Evolutionary conservation across 2,888 invertebrate genomes (phyloP).

Genomic region (Iphiclides podalirius): DNA sequence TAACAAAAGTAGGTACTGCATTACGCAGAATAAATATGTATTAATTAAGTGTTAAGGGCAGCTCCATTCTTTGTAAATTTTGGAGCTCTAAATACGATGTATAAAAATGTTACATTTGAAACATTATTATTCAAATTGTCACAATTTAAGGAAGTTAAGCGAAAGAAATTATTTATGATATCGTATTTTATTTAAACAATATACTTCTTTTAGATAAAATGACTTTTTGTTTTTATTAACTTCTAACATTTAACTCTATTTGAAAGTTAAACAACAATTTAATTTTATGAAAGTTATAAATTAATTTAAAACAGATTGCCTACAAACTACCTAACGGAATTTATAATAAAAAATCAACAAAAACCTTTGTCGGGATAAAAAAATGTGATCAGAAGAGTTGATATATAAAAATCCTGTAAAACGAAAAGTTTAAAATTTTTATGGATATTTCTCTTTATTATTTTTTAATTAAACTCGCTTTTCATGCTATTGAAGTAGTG

Average conservation of each 20-base stretch:
- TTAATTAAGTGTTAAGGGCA: conserved; percentile 10
- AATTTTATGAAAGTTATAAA: too few relatives aligned
- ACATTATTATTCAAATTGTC: conserved; percentile 6
- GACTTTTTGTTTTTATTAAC: background rate
- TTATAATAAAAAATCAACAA: background rate
- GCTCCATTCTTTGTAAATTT: conserved; percentile 8
- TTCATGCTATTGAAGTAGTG: too few relatives aligned
- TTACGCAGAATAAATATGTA: conserved; percentile 5
- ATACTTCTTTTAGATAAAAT: background rate
- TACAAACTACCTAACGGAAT: background rate
- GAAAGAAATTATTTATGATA: conserved; percentile 1
- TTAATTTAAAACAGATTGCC: too few relatives aligned
- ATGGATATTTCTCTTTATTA: background rate
- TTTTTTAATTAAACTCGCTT: background rate
- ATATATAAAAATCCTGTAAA: too few relatives aligned
- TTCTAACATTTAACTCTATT: too few relatives aligned
- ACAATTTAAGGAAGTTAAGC: conserved; percentile 7
- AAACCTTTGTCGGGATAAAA: background rate
- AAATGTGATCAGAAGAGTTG: too few relatives aligned
- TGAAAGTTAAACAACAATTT: too few relatives aligned
- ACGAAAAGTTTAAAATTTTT: background rate
- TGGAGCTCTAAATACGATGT: conserved; percentile 4
- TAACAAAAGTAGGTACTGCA: conserved; percentile 18
- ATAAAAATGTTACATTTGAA: background rate
- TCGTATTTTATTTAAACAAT: too few relatives aligned